Conservation (phyloP, 2,113 vertebrate genomes). For the Holacanthus passer region DNA sequence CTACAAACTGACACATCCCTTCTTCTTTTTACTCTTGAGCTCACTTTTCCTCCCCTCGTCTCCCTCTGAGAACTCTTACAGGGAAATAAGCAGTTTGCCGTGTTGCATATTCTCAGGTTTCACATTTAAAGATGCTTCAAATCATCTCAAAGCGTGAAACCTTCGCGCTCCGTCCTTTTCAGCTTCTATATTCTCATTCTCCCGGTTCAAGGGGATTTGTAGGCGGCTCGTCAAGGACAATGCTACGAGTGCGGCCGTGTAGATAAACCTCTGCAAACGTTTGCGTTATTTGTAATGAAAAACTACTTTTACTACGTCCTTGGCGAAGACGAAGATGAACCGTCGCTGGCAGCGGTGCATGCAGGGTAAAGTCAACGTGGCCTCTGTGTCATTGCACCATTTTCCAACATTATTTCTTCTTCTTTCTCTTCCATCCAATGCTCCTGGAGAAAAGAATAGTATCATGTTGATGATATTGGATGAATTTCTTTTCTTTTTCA, state of each 20-base stretch:
- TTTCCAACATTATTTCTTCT: not conserved
- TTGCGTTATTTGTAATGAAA: constrained; percentile 5
- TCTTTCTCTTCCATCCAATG: not conserved
- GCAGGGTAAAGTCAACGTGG: constrained; percentile 1
- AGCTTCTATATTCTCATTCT: constrained; percentile 13
- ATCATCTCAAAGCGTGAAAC: constrained; percentile 61
- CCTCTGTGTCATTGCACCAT: not conserved
- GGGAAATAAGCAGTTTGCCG: constrained; percentile 29
- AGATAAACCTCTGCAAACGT: constrained; percentile 5
- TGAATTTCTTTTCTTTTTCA: not conserved
- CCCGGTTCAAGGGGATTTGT: constrained; percentile 13
- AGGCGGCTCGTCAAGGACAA: not conserved
- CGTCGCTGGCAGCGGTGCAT: not conserved
- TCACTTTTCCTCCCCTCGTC: constrained; percentile 19
- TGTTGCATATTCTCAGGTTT: not conserved
- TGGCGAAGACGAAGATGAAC: not conserved
- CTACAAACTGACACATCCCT: not conserved
- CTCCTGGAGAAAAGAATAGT: not conserved
- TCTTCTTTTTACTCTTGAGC: constrained; percentile 1
- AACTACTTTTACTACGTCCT: not conserved
- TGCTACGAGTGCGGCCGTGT: not conserved
- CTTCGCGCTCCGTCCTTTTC: constrained; percentile 12
- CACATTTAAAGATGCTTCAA: constrained; percentile 31
- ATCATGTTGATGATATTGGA: not conserved
- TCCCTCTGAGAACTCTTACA: constrained; percentile 47